Evolutionary conservation across 2,888 invertebrate species (phyloP).

Genomic region (Latheticus oryzae): DNA sequence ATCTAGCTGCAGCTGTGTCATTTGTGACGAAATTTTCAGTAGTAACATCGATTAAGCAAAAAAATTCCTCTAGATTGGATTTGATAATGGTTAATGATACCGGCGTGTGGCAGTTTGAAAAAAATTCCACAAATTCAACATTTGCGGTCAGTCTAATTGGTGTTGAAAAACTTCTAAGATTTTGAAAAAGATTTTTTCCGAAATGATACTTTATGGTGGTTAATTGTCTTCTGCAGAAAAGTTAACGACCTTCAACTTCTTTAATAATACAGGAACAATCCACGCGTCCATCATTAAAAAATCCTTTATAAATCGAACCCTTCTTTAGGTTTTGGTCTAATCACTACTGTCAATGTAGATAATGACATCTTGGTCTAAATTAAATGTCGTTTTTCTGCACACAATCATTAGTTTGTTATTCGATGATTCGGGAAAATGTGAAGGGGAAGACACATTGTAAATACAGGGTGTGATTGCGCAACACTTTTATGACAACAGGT

Average conservation of each 20-base stretch:
- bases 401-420: conserved; percentile 16
- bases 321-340: conserved; percentile 39
- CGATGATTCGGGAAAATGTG: neutral
- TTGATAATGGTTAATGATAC: conserved; percentile 22
- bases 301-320: conserved; percentile 38
- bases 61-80: conserved; percentile 19
- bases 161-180: too few relatives aligned
- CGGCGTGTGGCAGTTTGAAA: conserved; percentile 19
- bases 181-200: too few relatives aligned
- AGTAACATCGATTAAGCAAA: conserved; percentile 13
- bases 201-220: too few relatives aligned
- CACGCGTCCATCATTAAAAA: conserved; percentile 41
- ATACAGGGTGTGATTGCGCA: conserved; percentile 30
- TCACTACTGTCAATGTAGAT: conserved; percentile 44
- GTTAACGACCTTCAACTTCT: conserved; percentile 20
- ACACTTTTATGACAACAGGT: conserved; percentile 51
- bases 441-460: conserved; percentile 6
- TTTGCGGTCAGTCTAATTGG: conserved; percentile 23
- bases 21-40: conserved; percentile 39
- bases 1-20: conserved; percentile 31
- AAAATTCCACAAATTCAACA: conserved; percentile 12
- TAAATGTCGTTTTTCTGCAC: conserved; percentile 45
- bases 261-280: conserved; percentile 29
- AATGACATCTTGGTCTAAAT: conserved; percentile 43
- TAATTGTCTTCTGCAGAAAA: too few relatives aligned